Evolutionary conservation across 2,888 invertebrate genomes (phyloP).

Genomic region (Himalopsyche kuldschensis): DNA sequence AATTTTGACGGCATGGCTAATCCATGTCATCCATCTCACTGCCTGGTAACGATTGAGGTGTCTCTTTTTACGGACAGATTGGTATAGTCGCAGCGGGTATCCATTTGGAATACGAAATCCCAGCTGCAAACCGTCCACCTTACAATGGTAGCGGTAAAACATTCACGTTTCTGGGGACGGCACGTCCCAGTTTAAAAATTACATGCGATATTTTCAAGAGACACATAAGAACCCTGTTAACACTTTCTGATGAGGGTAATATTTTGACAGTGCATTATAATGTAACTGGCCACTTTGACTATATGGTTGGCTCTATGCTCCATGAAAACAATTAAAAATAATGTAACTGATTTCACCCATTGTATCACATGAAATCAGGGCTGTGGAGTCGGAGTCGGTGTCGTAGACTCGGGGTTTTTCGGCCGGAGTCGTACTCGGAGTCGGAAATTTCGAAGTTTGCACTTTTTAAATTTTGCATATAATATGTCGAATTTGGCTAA

Average conservation of each 20-base stretch:
- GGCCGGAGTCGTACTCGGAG: too few relatives aligned
- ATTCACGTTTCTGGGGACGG: background rate
- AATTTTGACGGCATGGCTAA: background rate
- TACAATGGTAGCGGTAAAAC: background rate
- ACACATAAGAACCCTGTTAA: slow-evolving; percentile 5
- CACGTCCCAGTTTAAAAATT: slow-evolving; percentile 5
- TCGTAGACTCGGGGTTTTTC: too few relatives aligned
- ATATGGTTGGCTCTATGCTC: too few relatives aligned
- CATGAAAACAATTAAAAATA: too few relatives aligned
- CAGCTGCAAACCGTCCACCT: background rate
- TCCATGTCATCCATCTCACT: background rate
- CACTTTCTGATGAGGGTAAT: background rate
- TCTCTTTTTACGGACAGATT: background rate
- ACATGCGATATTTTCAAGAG: slow-evolving; percentile 11
- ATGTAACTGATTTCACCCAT: too few relatives aligned
- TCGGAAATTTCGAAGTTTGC: too few relatives aligned
- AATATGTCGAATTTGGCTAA: too few relatives aligned
- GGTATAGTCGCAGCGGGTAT: background rate
- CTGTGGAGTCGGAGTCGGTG: too few relatives aligned
- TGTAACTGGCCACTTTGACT: too few relatives aligned
- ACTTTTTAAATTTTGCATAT: too few relatives aligned
- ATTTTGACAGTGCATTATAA: background rate
- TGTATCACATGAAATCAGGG: too few relatives aligned
- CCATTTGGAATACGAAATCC: background rate
- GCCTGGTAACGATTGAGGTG: background rate